Conservation (phyloP, 2,113 vertebrate genomes). For the Hypocryptadius cinnamomeus region DNA sequence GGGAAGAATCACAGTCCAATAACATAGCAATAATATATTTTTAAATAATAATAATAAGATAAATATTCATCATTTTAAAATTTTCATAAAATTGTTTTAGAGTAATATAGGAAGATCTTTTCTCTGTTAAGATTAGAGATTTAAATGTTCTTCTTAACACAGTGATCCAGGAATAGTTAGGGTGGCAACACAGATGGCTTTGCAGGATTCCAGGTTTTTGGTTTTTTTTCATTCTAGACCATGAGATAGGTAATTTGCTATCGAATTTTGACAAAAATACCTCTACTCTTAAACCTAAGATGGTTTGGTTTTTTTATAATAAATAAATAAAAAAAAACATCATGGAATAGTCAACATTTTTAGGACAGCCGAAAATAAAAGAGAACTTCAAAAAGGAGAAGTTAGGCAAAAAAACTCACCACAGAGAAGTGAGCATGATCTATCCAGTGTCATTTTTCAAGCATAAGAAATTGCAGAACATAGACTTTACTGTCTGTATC, state of each 20-base stretch:
- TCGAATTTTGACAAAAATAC: background rate
- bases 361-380: background rate
- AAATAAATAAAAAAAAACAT: background rate
- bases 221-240: background rate
- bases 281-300: background rate
- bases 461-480: background rate
- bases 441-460: background rate
- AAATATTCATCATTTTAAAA: conserved; percentile 10
- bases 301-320: background rate
- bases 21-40: background rate
- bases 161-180: background rate
- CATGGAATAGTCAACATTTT: background rate
- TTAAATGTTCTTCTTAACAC: background rate
- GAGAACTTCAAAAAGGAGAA: background rate
- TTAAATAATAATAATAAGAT: background rate
- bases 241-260: background rate
- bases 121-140: background rate
- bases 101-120: background rate
- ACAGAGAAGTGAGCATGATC: background rate
- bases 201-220: background rate
- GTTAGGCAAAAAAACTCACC: background rate
- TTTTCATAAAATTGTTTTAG: background rate
- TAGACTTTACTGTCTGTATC: background rate
- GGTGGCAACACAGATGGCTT: background rate
- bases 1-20: background rate